Base-by-base conservation (phyloP, 2,113 vertebrate genomes). In the Pachypanchax playfairii region DNA sequence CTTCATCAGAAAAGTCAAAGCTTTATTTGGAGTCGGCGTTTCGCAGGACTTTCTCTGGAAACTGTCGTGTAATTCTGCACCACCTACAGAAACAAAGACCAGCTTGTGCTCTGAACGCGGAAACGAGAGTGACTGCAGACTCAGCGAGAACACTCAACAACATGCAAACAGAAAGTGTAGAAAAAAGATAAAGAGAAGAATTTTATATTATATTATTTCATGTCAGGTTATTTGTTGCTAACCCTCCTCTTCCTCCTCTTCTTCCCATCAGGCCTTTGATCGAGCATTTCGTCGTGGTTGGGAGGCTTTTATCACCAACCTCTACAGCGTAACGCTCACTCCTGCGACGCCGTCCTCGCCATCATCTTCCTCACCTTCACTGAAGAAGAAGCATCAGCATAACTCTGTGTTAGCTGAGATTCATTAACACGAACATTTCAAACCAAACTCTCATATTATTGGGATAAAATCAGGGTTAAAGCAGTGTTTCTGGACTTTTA, bases 201-300 rank as follows among this genome's bases (percentile, higher is more conserved):
- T n/a, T n/a, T n/a, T n/a, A n/a, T n/a, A n/a, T n/a, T n/a, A n/a
- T n/a, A n/a, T n/a, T n/a, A n/a, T n/a, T n/a, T n/a, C n/a, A n/a
- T n/a, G n/a, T n/a, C n/a, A n/a, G n/a, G n/a, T n/a, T n/a, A n/a
- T n/a, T n/a, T n/a, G 7, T 15, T 21, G 11, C 17, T 73, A 56
- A 70, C 54, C 35, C 35, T 39, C 20, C 6, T 26, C 13, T 26
- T 36, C 42, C 20, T 66, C 48, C 48, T 38, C 57, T 5, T 41
- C 4, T 39, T 52, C 49, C 22, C 38, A 13, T 28, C 74, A 93
- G 93, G 87, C 87, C 20, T 58, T 93, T 44, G 91, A 93, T 75
- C 79, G 84, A 53, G 91, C 89, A 6, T 66, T 94, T 4, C 88
- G 91, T 7, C 83, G 91, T 3, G 92, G 92, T 58, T 93, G 93